These are phyloP conservation scores for Drosophila pseudotakahashii DNA, from an alignment of 2,888 invertebrate species.

Conservation along the genomic window DNA sequence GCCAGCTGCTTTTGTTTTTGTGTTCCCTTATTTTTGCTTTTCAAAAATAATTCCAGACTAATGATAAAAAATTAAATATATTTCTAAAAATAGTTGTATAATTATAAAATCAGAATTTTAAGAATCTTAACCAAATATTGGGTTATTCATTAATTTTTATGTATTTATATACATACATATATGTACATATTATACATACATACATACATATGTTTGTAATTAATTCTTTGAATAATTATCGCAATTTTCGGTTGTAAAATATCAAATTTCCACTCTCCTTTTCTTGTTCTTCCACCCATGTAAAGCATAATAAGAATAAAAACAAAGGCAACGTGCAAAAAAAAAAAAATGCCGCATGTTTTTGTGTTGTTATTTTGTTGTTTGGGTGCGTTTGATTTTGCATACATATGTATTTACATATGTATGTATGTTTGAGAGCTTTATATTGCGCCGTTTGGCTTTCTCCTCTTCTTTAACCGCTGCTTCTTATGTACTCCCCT, in stretches of 20 bases:
- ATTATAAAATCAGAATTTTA: neutral
- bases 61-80: too few relatives aligned
- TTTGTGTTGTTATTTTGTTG: neutral
- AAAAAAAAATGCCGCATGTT: constrained; percentile 6
- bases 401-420: neutral
- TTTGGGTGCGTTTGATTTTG: neutral
- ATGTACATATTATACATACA: neutral
- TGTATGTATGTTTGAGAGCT: constrained; percentile 6
- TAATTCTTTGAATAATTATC: neutral
- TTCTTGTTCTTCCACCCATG: neutral
- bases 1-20: too few relatives aligned
- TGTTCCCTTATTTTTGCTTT: neutral
- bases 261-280: neutral
- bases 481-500: constrained; percentile 26
- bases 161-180: neutral
- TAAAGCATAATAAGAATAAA: constrained; percentile 5
- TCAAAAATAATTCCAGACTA: neutral
- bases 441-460: constrained; percentile 52
- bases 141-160: too few relatives aligned
- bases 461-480: constrained; percentile 15
- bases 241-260: neutral
- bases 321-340: constrained; percentile 6
- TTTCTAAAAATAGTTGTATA: too few relatives aligned
- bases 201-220: neutral
- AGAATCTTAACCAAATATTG: too few relatives aligned